Conservation (phyloP, 1,140 invertebrate genomes). For the Callitettix versicolor region DNA sequence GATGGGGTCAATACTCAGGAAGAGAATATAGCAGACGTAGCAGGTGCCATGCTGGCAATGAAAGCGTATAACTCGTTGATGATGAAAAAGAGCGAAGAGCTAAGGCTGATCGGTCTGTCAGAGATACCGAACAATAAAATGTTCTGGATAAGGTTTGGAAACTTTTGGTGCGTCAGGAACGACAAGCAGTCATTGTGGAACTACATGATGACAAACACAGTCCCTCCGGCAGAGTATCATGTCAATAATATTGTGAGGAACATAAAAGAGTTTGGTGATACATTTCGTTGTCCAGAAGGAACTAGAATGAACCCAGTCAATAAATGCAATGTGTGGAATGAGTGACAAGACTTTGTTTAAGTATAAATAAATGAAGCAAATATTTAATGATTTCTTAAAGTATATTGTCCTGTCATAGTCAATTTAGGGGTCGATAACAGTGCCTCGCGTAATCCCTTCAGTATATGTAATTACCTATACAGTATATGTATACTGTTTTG, state of each 20-base stretch:
- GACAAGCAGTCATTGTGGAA: slow-evolving; percentile 8
- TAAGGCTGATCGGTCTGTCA: slow-evolving; percentile 35
- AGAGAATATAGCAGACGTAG: slow-evolving; percentile 67
- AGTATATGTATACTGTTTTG: too few relatives aligned
- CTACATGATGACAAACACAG: slow-evolving; percentile 24
- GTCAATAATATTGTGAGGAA: slow-evolving; percentile 84
- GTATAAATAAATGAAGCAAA: too few relatives aligned
- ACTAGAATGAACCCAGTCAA: slow-evolving; percentile 76
- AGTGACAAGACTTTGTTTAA: too few relatives aligned
- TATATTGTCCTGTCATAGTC: too few relatives aligned
- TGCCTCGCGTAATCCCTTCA: too few relatives aligned
- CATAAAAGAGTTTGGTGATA: slow-evolving; percentile 68
- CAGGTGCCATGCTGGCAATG: slow-evolving; percentile 49
- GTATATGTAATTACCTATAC: too few relatives aligned
- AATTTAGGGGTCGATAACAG: too few relatives aligned
- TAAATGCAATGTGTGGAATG: slow-evolving; percentile 70
- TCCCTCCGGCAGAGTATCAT: slow-evolving; percentile 66
- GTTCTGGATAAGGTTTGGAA: slow-evolving; percentile 54
- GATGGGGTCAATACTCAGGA: slow-evolving; percentile 65
- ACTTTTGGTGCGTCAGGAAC: slow-evolving; percentile 47
- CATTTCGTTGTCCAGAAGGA: slow-evolving; percentile 72
- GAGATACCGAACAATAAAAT: slow-evolving; percentile 36
- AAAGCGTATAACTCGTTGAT: slow-evolving; percentile 38
- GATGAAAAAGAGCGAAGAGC: slow-evolving; percentile 26
- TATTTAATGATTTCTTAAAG: too few relatives aligned